Base-by-base conservation (phyloP, 2,888 invertebrate genomes). In the Chrysotoxum bicinctum region DNA sequence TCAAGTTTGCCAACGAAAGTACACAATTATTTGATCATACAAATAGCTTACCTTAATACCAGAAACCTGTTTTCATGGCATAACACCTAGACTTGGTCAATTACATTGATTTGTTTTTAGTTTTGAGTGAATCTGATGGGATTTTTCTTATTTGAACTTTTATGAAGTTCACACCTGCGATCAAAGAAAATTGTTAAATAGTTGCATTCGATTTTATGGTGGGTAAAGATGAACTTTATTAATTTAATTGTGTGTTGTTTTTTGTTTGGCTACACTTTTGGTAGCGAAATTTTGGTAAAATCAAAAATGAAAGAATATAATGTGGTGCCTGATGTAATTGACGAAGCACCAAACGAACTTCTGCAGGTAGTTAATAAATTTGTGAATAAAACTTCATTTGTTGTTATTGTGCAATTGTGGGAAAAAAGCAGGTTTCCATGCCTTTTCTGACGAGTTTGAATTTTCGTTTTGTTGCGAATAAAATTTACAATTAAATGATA, bases 271-370 rank as follows among this genome's bases (percentile, higher is more conserved):
- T 64, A 32, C 32, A 21, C 19, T 30, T 45, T 64, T 19, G 19
- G 45, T 30, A 32, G 26, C 32, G 45, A 1, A 45, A 4, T 0
- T 19, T 64, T 19, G 2, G 8, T 32, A 1, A 64, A 45, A 45
- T 64, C 19, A 30, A 64, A 64, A 45, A 45, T 64, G 19, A 89
- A 90, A 26, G 88, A 91, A 48, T 93, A 96, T 88, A 93, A 93
- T 56, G 94, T 97, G 80, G 94, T 97, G 16, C 95, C 97, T 0
- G 97, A 97, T 89, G 96, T 97, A 4, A 93, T 97, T 83, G 91
- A 94, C 14, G 93, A 91, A 21, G 94, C 94, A 0, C 97, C 97
- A 0, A 72, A 19, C 0, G 64, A 50, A 26, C 7, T 83, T 43
- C 37, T 79, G 3, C 23, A 79, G 83, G 83, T 83, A 64, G 64